A percentile compares a stretch with the other conserved stretches of the same genome.
phyloP scores from a whole-genome alignment of 1,140 invertebrate genomes.

The Oryzaephilus surinamensis region DNA sequence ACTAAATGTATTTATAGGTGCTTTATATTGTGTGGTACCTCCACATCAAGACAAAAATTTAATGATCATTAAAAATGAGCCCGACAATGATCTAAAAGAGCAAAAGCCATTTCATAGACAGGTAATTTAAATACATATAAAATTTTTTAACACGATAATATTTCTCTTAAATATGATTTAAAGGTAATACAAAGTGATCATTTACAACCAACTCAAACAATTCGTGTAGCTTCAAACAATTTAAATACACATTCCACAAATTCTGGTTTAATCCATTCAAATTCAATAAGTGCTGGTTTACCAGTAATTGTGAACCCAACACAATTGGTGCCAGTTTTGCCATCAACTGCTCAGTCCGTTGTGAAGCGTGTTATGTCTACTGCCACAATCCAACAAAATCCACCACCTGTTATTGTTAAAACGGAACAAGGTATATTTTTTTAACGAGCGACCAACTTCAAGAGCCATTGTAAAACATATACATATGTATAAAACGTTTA shows the following conservation, averaged over 20 bases:
- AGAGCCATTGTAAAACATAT: slow-evolving; percentile 2
- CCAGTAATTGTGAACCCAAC: slow-evolving; percentile 64
- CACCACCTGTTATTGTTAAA: slow-evolving; percentile 22
- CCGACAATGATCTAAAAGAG: slow-evolving; percentile 23
- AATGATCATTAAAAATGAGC: slow-evolving; percentile 30
- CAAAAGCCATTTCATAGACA: slow-evolving; percentile 22
- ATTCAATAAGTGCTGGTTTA: slow-evolving; percentile 27
- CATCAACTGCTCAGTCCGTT: slow-evolving; percentile 33
- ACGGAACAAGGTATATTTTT: slow-evolving; percentile 14
- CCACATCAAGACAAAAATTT: slow-evolving; percentile 27
- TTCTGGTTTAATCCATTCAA: slow-evolving; percentile 12
- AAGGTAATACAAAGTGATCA: slow-evolving; percentile 32
- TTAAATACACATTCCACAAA: slow-evolving; percentile 15
- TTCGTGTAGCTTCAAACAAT: slow-evolving; percentile 18
- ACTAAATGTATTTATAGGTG: slow-evolving; percentile 20
- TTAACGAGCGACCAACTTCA: no score
- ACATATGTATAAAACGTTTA: no score
- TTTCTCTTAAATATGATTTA: slow-evolving; percentile 4
- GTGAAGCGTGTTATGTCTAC: slow-evolving; percentile 24
- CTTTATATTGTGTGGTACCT: slow-evolving; percentile 28
- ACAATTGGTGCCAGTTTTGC: slow-evolving; percentile 57
- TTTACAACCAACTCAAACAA: slow-evolving; percentile 15
- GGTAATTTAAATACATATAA: slow-evolving; percentile 8
- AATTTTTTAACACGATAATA: neutral
- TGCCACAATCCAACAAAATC: slow-evolving; percentile 11